Evolutionary conservation across 2,113 vertebrate species (phyloP).

Genomic region (Smithornis capensis): DNA sequence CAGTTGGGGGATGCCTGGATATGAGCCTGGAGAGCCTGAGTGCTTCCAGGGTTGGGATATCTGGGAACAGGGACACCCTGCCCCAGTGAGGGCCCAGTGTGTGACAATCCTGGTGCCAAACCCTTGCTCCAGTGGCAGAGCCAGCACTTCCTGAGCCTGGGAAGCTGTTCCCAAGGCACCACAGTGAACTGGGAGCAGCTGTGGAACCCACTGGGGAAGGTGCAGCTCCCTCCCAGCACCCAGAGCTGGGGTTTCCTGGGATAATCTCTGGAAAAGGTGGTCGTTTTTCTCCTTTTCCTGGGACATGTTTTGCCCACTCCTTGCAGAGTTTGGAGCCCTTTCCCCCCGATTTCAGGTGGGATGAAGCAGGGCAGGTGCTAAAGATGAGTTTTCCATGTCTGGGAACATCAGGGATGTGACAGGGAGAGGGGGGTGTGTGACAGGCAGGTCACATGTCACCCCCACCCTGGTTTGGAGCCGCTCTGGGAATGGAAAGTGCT

Average conservation of each 20-base stretch:
- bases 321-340: neutral
- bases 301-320: neutral
- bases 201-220: neutral
- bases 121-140: rapidly evolving
- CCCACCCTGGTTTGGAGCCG: rapidly evolving
- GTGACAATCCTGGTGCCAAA: rapidly evolving
- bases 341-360: neutral
- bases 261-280: too few species aligned
- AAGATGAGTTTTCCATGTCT: rapidly evolving
- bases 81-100: too few species aligned
- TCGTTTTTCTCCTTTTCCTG: too few species aligned
- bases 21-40: neutral
- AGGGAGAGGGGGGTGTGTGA: rapidly evolving
- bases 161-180: rapidly evolving
- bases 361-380: neutral
- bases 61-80: neutral
- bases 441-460: too few species aligned
- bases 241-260: too few species aligned
- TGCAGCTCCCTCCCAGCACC: neutral
- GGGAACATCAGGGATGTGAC: rapidly evolving
- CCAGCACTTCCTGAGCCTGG: rapidly evolving
- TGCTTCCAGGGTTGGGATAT: rapidly evolving
- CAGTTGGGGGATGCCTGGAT: neutral
- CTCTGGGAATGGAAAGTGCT: neutral
- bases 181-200: neutral